phyloP scores from a whole-genome alignment of 2,797 vertebrate species.

The Sebastes trivittatus region DNA sequence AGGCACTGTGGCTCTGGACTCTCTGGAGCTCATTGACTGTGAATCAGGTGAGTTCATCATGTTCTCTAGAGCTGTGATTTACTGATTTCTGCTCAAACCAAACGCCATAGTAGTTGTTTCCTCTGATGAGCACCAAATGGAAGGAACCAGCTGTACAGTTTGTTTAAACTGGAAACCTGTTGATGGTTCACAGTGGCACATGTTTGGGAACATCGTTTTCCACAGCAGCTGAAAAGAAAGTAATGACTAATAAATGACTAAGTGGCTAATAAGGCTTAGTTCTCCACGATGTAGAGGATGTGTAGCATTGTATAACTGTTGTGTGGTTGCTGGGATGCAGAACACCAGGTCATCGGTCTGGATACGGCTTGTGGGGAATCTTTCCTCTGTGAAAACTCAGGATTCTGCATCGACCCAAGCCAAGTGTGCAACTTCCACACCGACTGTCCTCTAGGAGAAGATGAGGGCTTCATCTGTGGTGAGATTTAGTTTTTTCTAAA shows the following conservation, averaged over 20 bases:
- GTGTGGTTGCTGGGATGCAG: slow-evolving; percentile 51
- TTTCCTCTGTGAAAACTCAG: slow-evolving; percentile 81
- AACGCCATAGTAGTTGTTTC: neutral
- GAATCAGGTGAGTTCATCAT: slow-evolving; percentile 57
- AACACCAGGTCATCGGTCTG: slow-evolving; percentile 36
- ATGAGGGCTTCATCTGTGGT: slow-evolving; percentile 87
- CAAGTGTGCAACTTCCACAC: slow-evolving; percentile 87
- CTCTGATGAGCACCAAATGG: neutral
- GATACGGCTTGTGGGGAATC: slow-evolving; percentile 65
- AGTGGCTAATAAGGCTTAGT: neutral
- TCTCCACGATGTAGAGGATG: neutral
- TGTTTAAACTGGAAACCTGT: neutral
- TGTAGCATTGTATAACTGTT: neutral
- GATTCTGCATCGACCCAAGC: slow-evolving; percentile 81
- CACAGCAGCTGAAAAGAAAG: neutral
- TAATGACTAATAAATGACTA: neutral
- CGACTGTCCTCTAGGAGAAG: slow-evolving; percentile 84
- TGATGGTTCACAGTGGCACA: neutral
- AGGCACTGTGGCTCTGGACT: slow-evolving; percentile 83
- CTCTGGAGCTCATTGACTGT: slow-evolving; percentile 85
- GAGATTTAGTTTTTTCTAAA: slow-evolving; percentile 53
- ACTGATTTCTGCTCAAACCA: neutral
- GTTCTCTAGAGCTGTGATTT: neutral
- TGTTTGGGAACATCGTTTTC: neutral
- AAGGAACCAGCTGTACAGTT: neutral